Evolutionary conservation across 2,888 invertebrate genomes (phyloP).

Genomic region (Nephrotoma appendiculata): DNA sequence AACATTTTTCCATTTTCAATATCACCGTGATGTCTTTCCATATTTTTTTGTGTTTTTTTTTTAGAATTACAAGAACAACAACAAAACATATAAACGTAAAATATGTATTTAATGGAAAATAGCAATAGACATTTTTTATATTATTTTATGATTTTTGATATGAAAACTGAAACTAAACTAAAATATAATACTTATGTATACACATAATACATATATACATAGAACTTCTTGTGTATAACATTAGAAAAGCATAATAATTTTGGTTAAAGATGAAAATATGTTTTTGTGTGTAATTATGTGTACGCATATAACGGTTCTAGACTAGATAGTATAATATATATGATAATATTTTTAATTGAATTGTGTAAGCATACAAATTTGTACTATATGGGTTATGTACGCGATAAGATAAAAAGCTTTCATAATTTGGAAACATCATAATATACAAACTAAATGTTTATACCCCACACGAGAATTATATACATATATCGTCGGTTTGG

Average conservation of each 20-base stretch:
- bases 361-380: neutral
- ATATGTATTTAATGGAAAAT: slow-evolving; percentile 13
- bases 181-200: neutral
- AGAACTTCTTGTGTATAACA: neutral
- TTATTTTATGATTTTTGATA: neutral
- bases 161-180: neutral
- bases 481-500: too few relatives aligned
- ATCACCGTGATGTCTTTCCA: neutral
- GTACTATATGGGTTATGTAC: neutral
- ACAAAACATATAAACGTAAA: neutral
- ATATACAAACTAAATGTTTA: neutral
- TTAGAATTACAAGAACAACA: neutral
- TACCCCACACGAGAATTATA: neutral
- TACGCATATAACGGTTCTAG: neutral
- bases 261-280: neutral
- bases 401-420: neutral
- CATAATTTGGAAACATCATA: neutral
- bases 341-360: neutral
- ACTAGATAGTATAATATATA: neutral
- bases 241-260: neutral
- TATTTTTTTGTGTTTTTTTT: neutral
- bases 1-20: neutral
- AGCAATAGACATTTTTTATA: slow-evolving; percentile 10
- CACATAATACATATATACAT: neutral
- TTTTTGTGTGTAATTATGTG: neutral